phyloP scores from a whole-genome alignment of 2,113 vertebrate species.

The Eulemur rufifrons region DNA sequence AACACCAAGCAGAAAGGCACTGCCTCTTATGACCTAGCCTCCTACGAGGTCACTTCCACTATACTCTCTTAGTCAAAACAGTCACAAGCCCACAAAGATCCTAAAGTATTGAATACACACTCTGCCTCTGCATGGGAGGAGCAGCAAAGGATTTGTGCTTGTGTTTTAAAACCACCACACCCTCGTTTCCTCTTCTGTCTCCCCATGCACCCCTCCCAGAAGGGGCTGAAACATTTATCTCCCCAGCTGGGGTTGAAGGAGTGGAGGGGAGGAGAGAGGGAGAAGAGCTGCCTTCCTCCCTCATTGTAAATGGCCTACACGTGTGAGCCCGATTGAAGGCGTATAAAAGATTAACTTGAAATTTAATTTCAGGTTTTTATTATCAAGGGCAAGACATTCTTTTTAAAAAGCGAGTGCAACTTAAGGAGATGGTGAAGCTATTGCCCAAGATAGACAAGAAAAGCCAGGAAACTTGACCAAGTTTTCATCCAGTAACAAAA shows the following conservation, averaged over 20 bases:
- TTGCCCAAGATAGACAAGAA: not conserved
- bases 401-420: not conserved
- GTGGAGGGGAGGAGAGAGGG: not conserved
- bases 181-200: not conserved
- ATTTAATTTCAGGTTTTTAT: not conserved
- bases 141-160: not conserved
- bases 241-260: not conserved
- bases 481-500: slow-evolving; percentile 28
- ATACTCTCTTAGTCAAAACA: not conserved
- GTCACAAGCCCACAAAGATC: not conserved
- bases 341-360: not conserved
- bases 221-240: not conserved
- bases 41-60: not conserved
- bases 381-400: not conserved
- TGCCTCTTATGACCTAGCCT: not conserved
- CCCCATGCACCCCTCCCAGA: too few relatives aligned
- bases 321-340: not conserved
- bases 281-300: not conserved
- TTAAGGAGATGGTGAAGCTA: not conserved
- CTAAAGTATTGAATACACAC: not conserved
- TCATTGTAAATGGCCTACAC: not conserved
- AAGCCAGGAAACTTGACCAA: not conserved
- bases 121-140: not conserved
- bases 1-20: not conserved
- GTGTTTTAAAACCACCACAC: not conserved